Base-by-base conservation (phyloP, 1,140 invertebrate species). In the Rhopalosiphum maidis region DNA sequence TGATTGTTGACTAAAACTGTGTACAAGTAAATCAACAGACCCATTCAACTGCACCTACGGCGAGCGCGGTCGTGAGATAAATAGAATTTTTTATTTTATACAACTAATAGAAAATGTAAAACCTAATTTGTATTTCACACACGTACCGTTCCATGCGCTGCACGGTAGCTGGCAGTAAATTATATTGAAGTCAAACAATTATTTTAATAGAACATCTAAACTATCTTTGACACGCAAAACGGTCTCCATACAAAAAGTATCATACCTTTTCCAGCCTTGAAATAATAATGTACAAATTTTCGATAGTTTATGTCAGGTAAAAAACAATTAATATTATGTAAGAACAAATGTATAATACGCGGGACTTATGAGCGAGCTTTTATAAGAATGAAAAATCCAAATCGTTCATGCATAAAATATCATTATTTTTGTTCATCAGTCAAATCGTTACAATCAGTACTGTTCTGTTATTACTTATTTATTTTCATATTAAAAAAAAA, bases 191-290 rank as follows among this genome's bases (percentile, higher is more conserved):
- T 41, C 83, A 86, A 83, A 83, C 37, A 83, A 83, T 83, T 37
- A 83, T 83, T 83, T 83, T 83, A 83, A 83, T 83, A 83, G 82
- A 83, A 41, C 82, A 35, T 83, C 35, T 41, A 83, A 83, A 83
- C 82, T 41, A 22, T 37, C 37, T 83, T 37, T 83, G 37, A 11
- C 82, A 35, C 82, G 60, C 37, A 35, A 35, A 35, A 83, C 41
- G n/a, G 82, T 83, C n/a, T 83, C 22, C 41, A 21, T 21, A 37
- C 21, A 37, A 83, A 8, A 83, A 83, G 18, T 8, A 37, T 41
- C 21, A 11, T 77, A n/a, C 60, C n/a, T 77, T 37, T 83, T 83
- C 22, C 9, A 41, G 37, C 21, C 82, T 83, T 83, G 35, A 83
- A 83, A 83, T 83, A 83, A 83, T 23, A 83, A 83, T 83, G 37